Evolutionary conservation across 2,888 invertebrate species (phyloP).

Genomic region (Andrena chrysosceles): DNA sequence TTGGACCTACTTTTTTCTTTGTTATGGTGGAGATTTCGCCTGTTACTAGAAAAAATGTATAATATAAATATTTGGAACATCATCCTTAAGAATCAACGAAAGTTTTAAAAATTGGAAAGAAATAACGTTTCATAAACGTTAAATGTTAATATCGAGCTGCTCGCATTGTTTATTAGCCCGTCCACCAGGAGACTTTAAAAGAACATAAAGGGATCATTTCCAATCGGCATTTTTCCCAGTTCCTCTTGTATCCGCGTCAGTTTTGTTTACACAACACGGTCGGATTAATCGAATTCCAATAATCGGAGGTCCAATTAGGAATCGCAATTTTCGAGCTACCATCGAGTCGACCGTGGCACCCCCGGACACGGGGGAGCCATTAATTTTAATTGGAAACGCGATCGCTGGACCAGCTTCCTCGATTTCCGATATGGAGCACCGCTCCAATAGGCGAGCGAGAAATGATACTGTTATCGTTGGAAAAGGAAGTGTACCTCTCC

Average conservation of each 20-base stretch:
- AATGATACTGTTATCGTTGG: background rate
- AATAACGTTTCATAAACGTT: too few relatives aligned
- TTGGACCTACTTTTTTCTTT: too few relatives aligned
- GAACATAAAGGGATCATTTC: background rate
- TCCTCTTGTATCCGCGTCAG: background rate
- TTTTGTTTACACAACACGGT: background rate
- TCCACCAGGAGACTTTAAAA: too few relatives aligned
- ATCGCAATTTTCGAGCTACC: background rate
- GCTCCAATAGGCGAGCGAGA: background rate
- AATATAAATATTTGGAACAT: too few relatives aligned
- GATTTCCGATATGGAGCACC: conserved; percentile 6
- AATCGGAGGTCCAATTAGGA: background rate
- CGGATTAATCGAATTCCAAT: conserved; percentile 7
- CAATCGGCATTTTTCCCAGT: background rate
- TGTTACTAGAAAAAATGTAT: too few relatives aligned
- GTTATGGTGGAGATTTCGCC: too few relatives aligned
- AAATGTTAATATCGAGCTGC: too few relatives aligned
- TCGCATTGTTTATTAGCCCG: too few relatives aligned
- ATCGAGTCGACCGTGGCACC: too few relatives aligned
- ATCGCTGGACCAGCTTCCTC: conserved; percentile 20
- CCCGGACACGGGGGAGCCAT: conserved; percentile 17
- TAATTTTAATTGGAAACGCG: conserved; percentile 32
- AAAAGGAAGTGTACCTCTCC: background rate
- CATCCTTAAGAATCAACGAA: too few relatives aligned
- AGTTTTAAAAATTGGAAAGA: too few relatives aligned